Base-by-base conservation (phyloP, 2,797 vertebrate genomes). In the Pyrocephalus nanus region DNA sequence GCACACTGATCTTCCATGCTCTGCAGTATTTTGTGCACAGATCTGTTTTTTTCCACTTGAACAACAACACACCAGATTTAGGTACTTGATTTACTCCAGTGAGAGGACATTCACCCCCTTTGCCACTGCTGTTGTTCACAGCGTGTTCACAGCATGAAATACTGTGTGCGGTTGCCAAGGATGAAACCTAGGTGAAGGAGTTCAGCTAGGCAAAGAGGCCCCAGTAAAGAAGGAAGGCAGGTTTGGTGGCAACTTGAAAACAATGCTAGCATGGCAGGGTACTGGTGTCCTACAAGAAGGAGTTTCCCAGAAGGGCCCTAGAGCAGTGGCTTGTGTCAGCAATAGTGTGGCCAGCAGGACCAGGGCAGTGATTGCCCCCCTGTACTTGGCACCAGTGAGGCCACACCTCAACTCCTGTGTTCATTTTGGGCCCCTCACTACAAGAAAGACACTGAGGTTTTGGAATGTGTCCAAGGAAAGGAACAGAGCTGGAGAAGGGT, bases 11-110 rank as follows among this genome's bases (percentile, higher is more conserved):
- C 67, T 84, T 79, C 9, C 74, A 30, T 58, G 72, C 80, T 94
- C 55, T 79, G 93, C 83, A 93, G 42, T 80, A 82, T 95, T 94
- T 93, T 90, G 55, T 95, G 64, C 83, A 71, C n/a, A 43, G n/a
- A 12, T 6, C 27, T 50, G 83, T 0, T 74, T 95, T 92, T 96
- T 91, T 80, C 75, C 50, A 86, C 72, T 95, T 3, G 11, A 70
- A 50, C 23, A 67, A 40, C 38, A 79, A 10, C 34, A 47, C 26
- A 51, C 11, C 27, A 58, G 36, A 76, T 88, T 86, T 70, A 74
- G 40, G 73, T 61, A 58, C 47, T 88, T 5, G 2, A 22, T 88
- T 92, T 86, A 71, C 62, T 67, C 18, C 70, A 64, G 6, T 0
- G 0, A 81, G 69, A 73, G 34, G 19, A 66, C 27, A 45, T 80